A percentile compares a stretch with the other conserved stretches of the same genome.
Evolutionary conservation across 2,797 vertebrate genomes (phyloP).

Genomic region (Rhinogobio ventralis): DNA sequence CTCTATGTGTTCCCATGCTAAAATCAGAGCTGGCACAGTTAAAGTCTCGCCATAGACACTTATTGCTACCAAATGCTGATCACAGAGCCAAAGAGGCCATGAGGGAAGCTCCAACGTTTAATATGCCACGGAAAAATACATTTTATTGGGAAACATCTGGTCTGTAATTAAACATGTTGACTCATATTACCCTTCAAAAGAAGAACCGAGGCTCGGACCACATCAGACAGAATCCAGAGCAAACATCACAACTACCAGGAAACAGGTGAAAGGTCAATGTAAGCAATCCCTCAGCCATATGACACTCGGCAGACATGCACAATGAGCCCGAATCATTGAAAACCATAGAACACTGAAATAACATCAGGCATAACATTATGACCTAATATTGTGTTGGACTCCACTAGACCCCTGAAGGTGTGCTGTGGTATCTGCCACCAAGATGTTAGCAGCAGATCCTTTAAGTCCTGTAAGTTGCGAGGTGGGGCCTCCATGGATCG

Average conservation of each 20-base stretch:
- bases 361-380: neutral
- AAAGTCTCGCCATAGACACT: neutral
- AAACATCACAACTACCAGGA: neutral
- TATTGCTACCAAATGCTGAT: neutral
- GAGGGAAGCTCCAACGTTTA: constrained; percentile 39
- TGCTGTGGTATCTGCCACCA: too few species aligned
- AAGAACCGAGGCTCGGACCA: constrained; percentile 20
- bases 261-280: neutral
- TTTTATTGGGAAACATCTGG: constrained; percentile 57
- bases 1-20: neutral
- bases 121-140: neutral
- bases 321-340: neutral
- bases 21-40: neutral
- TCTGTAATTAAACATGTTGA: constrained; percentile 52
- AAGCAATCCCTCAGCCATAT: too few species aligned
- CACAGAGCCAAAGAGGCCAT: neutral
- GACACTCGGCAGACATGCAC: neutral
- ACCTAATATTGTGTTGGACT: too few species aligned
- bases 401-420: too few species aligned
- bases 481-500: too few species aligned
- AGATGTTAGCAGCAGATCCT: too few species aligned
- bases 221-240: constrained; percentile 3
- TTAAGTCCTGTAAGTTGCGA: too few species aligned
- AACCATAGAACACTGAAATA: neutral
- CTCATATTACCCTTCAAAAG: constrained; percentile 40